Evolutionary conservation across 2,797 vertebrate genomes (phyloP), one percentile per base, ranked within the genome.

Genomic region (Borostomias antarcticus): DNA sequence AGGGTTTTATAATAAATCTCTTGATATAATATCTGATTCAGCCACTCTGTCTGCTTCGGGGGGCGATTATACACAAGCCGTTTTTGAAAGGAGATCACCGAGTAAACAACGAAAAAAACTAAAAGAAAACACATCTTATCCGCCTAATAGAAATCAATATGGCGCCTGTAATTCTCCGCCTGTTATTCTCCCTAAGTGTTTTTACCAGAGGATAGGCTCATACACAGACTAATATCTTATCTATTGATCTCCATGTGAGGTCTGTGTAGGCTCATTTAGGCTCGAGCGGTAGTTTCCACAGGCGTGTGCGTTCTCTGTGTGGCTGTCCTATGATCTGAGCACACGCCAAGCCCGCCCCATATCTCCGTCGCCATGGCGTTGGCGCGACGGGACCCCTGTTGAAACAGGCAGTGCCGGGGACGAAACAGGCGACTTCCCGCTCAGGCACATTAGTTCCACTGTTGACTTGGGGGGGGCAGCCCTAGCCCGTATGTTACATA

Each of bases 371-470:
- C 87, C 80, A 45, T 57, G 71, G 81, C 81, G 75, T 29, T 26
- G 54, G 15, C 6, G 56, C 8, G 8, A 33, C 11, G 65, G 29
- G 23, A 40, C 15, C 8, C 25, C 63, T 77, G 76, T 74, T 66
- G 66, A 66, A 85, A 57, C 70, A 65, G 68, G 73, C 67, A 64
- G 74, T 58, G 82, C 92, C 91, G 91, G 89, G 73, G 62, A 23
- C 74, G 78, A 78, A 85, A 83, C 89, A 84, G 15, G n/a, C n/a
- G 73, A 84, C 78, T 75, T 84, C 77, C 75, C 79, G 66, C 86
- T 86, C 77, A 86, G 85, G 82, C 85, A 68, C 83, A 90, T 92
- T 90, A 86, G 85, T 89, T 91, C 86, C 87, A 80, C 73, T 86
- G 87, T 82, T 87, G 84, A 84, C 68, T 17, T 66, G 86, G 83